These are phyloP conservation scores for Excalfactoria chinensis DNA, from an alignment of 2,113 vertebrate genomes.

Conservation along the genomic window DNA sequence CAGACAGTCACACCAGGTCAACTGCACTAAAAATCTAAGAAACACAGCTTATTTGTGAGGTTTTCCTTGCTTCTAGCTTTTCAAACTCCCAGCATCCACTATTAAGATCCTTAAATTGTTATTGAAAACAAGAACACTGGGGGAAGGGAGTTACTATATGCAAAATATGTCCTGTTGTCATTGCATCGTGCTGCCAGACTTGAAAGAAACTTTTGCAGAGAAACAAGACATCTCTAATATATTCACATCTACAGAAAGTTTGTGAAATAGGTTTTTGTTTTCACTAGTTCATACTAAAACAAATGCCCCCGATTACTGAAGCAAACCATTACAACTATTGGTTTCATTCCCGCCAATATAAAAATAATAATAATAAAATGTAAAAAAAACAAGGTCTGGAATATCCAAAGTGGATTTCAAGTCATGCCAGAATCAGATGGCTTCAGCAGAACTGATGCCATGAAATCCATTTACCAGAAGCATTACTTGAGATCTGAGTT, in stretches of 20 bases:
- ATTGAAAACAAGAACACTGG: neutral
- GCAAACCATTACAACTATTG: conserved; percentile 17
- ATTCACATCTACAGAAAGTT: neutral
- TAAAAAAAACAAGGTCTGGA: neutral
- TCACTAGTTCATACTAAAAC: neutral
- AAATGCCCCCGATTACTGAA: neutral
- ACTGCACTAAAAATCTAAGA: neutral
- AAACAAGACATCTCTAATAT: neutral
- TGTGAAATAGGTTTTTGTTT: neutral
- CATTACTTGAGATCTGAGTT: conserved; percentile 28
- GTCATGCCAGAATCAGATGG: conserved; percentile 31
- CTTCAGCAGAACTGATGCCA: conserved; percentile 44
- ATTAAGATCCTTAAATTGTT: neutral
- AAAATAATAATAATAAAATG: neutral
- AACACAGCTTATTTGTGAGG: neutral
- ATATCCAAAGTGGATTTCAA: conserved; percentile 27
- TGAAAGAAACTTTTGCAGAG: neutral
- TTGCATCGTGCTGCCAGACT: neutral
- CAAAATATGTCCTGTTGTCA: neutral
- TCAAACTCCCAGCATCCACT: neutral
- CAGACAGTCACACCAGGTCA: neutral
- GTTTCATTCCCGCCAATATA: neutral
- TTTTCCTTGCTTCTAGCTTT: neutral
- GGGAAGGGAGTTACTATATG: neutral
- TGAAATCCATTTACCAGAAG: conserved; percentile 51